Conservation (phyloP, 2,113 vertebrate species). For the Mus pahari region DNA sequence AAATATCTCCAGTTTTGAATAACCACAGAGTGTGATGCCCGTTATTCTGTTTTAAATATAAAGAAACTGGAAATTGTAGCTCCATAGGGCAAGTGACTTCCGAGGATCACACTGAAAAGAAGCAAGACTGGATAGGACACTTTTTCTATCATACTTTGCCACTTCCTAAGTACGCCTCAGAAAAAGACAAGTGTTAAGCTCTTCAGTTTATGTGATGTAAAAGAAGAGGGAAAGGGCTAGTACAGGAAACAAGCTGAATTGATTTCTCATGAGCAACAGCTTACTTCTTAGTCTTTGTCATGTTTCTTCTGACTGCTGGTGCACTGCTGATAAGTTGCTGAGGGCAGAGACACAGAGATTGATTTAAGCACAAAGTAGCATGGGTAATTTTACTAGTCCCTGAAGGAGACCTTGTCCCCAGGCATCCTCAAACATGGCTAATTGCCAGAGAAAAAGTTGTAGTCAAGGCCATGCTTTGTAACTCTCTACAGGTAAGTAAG, state of each 20-base stretch:
- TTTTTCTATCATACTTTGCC: not conserved
- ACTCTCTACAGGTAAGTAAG: slow-evolving; percentile 12
- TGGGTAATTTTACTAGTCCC: slow-evolving; percentile 2
- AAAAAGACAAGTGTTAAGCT: slow-evolving; percentile 23
- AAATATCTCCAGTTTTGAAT: slow-evolving; percentile 48
- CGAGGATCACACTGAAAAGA: slow-evolving; percentile 47
- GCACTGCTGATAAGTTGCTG: slow-evolving; percentile 18
- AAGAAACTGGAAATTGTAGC: not conserved
- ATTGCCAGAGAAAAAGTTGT: slow-evolving; percentile 3
- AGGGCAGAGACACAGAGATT: slow-evolving; percentile 41
- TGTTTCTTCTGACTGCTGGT: slow-evolving; percentile 57
- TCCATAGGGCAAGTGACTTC: slow-evolving; percentile 21
- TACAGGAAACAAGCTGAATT: not conserved
- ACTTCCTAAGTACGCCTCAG: slow-evolving; percentile 11
- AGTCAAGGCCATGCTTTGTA: not conserved
- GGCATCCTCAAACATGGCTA: not conserved
- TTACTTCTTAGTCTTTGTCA: slow-evolving; percentile 39
- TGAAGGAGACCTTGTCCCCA: slow-evolving; percentile 47
- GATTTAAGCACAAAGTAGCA: slow-evolving; percentile 54
- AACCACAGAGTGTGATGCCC: not conserved
- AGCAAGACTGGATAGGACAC: not conserved
- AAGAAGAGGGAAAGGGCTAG: not conserved
- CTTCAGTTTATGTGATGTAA: slow-evolving; percentile 27
- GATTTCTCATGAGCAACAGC: slow-evolving; percentile 46
- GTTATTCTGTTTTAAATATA: slow-evolving; percentile 38